Evolutionary conservation across 1,140 invertebrate genomes (phyloP), one percentile per base, ranked within the genome.

Genomic region (Thaumetopoea pityocampa): DNA sequence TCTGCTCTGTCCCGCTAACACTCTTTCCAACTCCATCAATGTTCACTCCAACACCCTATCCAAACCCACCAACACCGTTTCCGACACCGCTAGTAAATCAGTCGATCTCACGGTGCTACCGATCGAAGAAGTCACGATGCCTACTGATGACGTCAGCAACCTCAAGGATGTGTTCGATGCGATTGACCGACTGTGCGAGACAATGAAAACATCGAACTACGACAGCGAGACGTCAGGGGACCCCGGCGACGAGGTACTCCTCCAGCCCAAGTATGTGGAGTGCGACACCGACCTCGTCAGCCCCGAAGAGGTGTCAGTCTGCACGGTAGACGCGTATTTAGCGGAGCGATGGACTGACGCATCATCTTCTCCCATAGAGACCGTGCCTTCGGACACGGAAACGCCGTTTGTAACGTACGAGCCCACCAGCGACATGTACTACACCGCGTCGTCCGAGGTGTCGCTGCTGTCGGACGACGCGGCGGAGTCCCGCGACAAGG

Each of bases 91-190:
- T n/a, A n/a, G n/a, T n/a, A n/a, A n/a, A n/a, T n/a, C 14, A 27
- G 5, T 47, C 19, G 40, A 53, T 40, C 34, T 30, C 22, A 7
- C 24, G 23, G 28, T 61, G 4, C 51, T 79, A 4, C 79, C 78
- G 18, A 78, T 80, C n/a, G 79, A 83, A 3, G 56, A 66, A 6
- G 44, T 61, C 29, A 44, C 56, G 7, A 61, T 79, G 55, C 68
- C 70, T 4, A 19, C 54, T 0, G 71, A 72, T 1, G 76, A 74
- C 46, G 76, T 85, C 44, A 78, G 76, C 62, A 77, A 85, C 10
- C 62, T 86, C 6, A 48, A 70, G n/a, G 85, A 86, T 45, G 85
- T 86, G 3, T 78, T 85, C 44, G 85, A 86, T 51, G 85, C 85
- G 2, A 85, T 86, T 38, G 85, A 86, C 45, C 67, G 67, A 36